Evolutionary conservation across 2,113 vertebrate genomes (phyloP).

Genomic region (Nematolebias whitei): DNA sequence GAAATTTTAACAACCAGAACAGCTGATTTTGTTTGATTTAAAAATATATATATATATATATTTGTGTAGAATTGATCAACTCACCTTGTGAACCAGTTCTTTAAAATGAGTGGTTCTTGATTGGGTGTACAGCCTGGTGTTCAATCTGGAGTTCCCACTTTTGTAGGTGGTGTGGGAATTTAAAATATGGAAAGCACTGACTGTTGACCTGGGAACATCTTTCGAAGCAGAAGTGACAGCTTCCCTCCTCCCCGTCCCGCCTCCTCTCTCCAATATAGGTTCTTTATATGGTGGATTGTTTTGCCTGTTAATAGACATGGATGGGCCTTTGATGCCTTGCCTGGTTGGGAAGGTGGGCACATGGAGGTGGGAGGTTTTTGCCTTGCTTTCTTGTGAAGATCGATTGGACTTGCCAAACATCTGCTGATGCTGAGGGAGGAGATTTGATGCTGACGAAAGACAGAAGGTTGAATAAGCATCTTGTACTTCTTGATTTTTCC

Average conservation of each 20-base stretch:
- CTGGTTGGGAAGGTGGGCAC: conserved; percentile 61
- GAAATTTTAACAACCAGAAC: background rate
- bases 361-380: conserved; percentile 63
- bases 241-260: conserved; percentile 62
- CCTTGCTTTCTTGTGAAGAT: conserved; percentile 15
- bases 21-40: background rate
- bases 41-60: no score
- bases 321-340: conserved; percentile 52
- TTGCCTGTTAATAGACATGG: conserved; percentile 17
- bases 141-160: background rate
- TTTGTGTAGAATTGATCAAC: background rate
- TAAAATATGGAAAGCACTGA: background rate
- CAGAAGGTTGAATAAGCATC: background rate
- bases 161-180: background rate
- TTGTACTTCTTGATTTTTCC: background rate
- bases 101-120: background rate
- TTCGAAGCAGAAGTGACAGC: conserved; percentile 13
- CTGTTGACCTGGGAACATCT: conserved; percentile 6
- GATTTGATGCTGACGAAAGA: conserved; percentile 54
- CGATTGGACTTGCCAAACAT: conserved; percentile 34
- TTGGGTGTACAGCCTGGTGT: no score
- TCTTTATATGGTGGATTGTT: conserved; percentile 1
- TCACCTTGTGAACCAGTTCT: conserved; percentile 37
- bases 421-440: conserved; percentile 53
- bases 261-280: conserved; percentile 15